These are phyloP conservation scores for Plodia interpunctella DNA, from an alignment of 1,140 invertebrate species.

Conservation along the genomic window DNA sequence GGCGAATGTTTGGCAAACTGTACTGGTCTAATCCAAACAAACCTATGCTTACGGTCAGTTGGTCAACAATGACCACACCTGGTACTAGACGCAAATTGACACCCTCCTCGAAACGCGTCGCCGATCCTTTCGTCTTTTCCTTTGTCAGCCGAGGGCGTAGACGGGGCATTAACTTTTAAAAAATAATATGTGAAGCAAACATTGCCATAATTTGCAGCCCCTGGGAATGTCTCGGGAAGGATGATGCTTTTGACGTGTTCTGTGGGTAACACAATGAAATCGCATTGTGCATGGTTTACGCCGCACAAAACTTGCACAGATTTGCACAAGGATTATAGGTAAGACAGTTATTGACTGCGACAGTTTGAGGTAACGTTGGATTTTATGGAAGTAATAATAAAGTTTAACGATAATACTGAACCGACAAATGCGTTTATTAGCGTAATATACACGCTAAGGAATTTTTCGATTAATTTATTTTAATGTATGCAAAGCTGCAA, in stretches of 20 bases:
- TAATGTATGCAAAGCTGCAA: background rate
- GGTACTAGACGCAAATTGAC: constrained; percentile 49
- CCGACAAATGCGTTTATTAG: background rate
- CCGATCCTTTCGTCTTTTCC: constrained; percentile 50
- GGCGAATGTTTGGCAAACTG: constrained; percentile 33
- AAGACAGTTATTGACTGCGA: constrained; percentile 18
- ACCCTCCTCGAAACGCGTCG: constrained; percentile 52
- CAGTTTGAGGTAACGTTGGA: constrained; percentile 12
- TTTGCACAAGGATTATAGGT: constrained; percentile 38
- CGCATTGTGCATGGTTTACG: constrained; percentile 44
- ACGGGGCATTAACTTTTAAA: constrained; percentile 45
- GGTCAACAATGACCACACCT: constrained; percentile 61
- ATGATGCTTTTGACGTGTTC: constrained; percentile 64
- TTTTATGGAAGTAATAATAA: constrained; percentile 2
- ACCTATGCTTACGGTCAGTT: constrained; percentile 60
- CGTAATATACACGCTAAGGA: no score
- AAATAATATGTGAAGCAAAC: constrained; percentile 61
- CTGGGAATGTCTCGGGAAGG: constrained; percentile 43
- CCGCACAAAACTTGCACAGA: constrained; percentile 32
- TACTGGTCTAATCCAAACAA: constrained; percentile 51
- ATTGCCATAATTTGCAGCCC: constrained; percentile 62
- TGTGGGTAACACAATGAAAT: constrained; percentile 34
- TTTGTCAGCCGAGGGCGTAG: constrained; percentile 55
- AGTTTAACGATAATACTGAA: constrained; percentile 1
- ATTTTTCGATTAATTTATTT: background rate